Evolutionary conservation across 2,797 vertebrate species (phyloP).

Genomic region (Enteromius thamalakanensis): DNA sequence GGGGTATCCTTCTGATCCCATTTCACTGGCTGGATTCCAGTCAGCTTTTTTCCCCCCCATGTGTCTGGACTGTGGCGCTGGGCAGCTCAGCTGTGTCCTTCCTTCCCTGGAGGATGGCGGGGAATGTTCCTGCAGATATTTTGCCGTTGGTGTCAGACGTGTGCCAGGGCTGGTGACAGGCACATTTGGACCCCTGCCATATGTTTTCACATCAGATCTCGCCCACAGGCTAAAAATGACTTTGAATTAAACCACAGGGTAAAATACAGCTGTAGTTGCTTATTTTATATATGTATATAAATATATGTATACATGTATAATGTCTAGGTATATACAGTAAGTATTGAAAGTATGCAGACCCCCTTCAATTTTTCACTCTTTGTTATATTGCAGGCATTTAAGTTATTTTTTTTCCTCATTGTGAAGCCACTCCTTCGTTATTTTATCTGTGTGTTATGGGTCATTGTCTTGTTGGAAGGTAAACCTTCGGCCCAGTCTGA

Average conservation of each 20-base stretch:
- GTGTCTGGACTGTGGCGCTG: conserved; percentile 21
- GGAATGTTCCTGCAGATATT: conserved; percentile 42
- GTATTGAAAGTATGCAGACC: too few species aligned
- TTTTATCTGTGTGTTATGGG: too few species aligned
- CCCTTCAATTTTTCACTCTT: too few species aligned
- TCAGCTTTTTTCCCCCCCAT: background rate
- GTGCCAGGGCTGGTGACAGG: conserved; percentile 51
- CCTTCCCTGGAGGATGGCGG: conserved; percentile 33
- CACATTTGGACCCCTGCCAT: conserved; percentile 54
- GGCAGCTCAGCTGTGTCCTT: conserved; percentile 48
- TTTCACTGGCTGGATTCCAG: conserved; percentile 36
- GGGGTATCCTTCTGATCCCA: conserved; percentile 9
- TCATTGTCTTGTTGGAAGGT: too few species aligned
- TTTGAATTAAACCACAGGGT: conserved; percentile 33
- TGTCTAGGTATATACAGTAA: background rate
- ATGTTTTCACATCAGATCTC: conserved; percentile 52
- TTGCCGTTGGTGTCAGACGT: conserved; percentile 44
- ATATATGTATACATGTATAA: background rate
- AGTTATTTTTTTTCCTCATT: too few species aligned
- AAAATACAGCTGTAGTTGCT: background rate
- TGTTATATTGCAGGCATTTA: too few species aligned
- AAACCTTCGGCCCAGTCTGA: too few species aligned
- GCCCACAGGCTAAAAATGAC: conserved; percentile 34
- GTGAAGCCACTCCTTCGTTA: too few species aligned
- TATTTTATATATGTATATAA: background rate